phyloP scores from a whole-genome alignment of 2,888 invertebrate genomes.

The Agonopterix subpropinquella region DNA sequence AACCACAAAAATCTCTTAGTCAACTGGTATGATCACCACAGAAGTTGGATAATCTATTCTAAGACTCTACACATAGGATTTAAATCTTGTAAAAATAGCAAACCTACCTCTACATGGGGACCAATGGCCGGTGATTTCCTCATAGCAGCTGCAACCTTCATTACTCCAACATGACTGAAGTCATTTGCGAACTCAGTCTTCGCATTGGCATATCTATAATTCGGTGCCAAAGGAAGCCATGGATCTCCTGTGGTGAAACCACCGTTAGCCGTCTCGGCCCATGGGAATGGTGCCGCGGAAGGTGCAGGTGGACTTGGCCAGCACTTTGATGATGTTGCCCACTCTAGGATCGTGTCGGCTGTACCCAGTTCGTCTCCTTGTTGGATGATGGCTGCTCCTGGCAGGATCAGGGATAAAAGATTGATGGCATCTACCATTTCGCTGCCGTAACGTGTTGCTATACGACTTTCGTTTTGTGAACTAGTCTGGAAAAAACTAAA shows the following conservation, averaged over 20 bases:
- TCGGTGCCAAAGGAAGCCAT: conserved; percentile 81
- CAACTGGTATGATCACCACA: too few species aligned
- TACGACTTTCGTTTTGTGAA: conserved; percentile 31
- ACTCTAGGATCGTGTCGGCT: conserved; percentile 70
- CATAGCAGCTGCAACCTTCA: conserved; percentile 53
- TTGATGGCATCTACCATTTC: conserved; percentile 81
- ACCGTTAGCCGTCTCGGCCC: conserved; percentile 63
- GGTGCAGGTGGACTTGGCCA: conserved; percentile 56
- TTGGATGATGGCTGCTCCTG: conserved; percentile 85
- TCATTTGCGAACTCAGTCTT: conserved; percentile 66
- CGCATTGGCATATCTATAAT: conserved; percentile 79
- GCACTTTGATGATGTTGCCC: conserved; percentile 59
- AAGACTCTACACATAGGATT: too few species aligned
- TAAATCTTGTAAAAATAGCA: neutral
- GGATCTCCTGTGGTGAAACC: conserved; percentile 73
- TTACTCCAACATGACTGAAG: conserved; percentile 64
- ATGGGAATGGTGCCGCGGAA: conserved; percentile 54
- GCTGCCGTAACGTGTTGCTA: conserved; percentile 78
- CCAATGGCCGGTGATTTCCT: conserved; percentile 61
- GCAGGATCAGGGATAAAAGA: conserved; percentile 80
- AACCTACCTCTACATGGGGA: conserved; percentile 52
- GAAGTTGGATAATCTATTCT: too few species aligned
- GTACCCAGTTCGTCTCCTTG: conserved; percentile 87
- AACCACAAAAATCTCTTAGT: too few species aligned
- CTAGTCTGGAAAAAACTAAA: conserved; percentile 44